A percentile compares a stretch with the other conserved stretches of the same genome.
phyloP scores from a whole-genome alignment of 2,113 vertebrate genomes.

The Cacatua alba region DNA sequence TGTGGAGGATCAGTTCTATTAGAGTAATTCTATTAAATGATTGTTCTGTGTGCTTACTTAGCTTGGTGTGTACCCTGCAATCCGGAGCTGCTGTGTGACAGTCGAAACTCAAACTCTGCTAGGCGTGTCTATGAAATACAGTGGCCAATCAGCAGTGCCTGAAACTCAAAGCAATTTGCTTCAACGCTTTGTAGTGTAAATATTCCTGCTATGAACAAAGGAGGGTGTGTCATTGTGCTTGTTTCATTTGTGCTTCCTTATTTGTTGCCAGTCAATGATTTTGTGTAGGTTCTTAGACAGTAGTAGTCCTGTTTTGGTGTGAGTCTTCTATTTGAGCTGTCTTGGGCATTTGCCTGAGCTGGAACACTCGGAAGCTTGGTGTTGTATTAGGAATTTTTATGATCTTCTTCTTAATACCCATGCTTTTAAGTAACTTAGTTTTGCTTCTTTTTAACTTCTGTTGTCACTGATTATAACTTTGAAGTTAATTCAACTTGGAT shows the following conservation, averaged over 20 bases:
- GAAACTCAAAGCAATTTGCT: constrained; percentile 47
- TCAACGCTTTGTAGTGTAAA: constrained; percentile 51
- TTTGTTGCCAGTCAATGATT: background rate
- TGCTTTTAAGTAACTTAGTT: background rate
- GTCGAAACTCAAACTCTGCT: constrained; percentile 20
- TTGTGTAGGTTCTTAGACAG: background rate
- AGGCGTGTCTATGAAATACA: background rate
- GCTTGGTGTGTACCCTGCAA: background rate
- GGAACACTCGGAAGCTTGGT: background rate
- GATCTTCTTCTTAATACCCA: background rate
- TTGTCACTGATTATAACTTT: background rate
- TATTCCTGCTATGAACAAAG: constrained; percentile 60
- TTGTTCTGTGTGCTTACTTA: background rate
- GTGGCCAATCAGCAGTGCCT: constrained; percentile 14
- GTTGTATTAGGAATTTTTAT: background rate
- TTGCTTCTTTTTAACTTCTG: background rate
- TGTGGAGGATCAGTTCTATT: background rate
- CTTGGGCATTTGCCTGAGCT: background rate
- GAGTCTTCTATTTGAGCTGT: background rate
- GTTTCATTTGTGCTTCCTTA: constrained; percentile 33
- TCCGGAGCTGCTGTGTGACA: background rate
- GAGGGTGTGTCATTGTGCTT: constrained; percentile 40
- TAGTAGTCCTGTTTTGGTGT: background rate
- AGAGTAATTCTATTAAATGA: background rate
- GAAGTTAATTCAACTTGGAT: background rate